These are phyloP conservation scores for Aldabrachelys gigantea DNA, from an alignment of 2,113 vertebrate species.

Conservation along the genomic window DNA sequence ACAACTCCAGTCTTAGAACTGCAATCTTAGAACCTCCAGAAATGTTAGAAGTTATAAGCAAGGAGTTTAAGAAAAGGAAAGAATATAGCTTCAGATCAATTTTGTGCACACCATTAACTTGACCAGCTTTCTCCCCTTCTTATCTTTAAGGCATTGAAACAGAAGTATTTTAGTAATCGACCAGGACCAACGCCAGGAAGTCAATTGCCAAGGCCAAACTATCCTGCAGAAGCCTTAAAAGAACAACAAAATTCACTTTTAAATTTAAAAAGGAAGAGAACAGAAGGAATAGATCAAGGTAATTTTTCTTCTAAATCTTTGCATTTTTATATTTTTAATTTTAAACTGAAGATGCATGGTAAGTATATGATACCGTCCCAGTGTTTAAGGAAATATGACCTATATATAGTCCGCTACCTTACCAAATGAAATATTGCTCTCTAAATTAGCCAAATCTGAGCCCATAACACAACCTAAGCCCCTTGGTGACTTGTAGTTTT, in stretches of 20 bases:
- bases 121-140: background rate
- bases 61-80: background rate
- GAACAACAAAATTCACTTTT: slow-evolving; percentile 84
- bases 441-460: background rate
- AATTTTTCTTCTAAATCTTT: slow-evolving; percentile 13
- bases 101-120: background rate
- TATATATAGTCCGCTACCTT: background rate
- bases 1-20: background rate
- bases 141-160: slow-evolving; percentile 88
- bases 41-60: background rate
- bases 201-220: slow-evolving; percentile 92
- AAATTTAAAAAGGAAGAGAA: slow-evolving; percentile 88
- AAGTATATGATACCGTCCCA: background rate
- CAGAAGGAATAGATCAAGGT: slow-evolving; percentile 88
- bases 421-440: background rate
- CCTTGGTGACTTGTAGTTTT: background rate
- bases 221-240: slow-evolving; percentile 86
- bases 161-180: slow-evolving; percentile 93
- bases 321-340: background rate
- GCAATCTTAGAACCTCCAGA: background rate
- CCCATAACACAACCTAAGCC: background rate
- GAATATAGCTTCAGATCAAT: background rate
- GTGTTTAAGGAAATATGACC: background rate
- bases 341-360: background rate
- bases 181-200: slow-evolving; percentile 92